A percentile compares a stretch with the other conserved stretches of the same genome.
phyloP scores from a whole-genome alignment of 2,797 vertebrate species.

The Micropoecilia bifurca region DNA sequence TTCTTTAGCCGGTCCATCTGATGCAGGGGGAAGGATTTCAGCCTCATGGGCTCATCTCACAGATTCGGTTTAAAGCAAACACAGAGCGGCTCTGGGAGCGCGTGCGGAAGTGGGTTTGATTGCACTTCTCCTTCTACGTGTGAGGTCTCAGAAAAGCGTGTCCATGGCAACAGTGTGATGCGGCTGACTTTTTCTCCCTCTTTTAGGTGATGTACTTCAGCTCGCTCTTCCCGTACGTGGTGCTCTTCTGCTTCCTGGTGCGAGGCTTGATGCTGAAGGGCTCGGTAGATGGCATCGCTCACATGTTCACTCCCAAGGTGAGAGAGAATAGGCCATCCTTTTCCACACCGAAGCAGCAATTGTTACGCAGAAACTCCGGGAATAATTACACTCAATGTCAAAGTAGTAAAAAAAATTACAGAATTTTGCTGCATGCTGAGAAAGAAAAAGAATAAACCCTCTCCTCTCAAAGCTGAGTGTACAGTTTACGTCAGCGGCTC shows the following conservation, averaged over 20 bases:
- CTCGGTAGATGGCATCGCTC: slow-evolving; percentile 93
- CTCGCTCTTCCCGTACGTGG: slow-evolving; percentile 97
- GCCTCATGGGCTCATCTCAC: slow-evolving; percentile 42
- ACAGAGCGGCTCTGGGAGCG: slow-evolving; percentile 30
- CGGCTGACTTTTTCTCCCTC: slow-evolving; percentile 33
- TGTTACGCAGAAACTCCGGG: too few species aligned
- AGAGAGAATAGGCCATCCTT: slow-evolving; percentile 32
- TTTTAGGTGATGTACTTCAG: slow-evolving; percentile 99
- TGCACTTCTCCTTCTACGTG: slow-evolving; percentile 36
- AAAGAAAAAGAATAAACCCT: neutral
- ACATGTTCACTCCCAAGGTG: slow-evolving; percentile 99
- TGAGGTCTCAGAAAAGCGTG: slow-evolving; percentile 49
- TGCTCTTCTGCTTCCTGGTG: slow-evolving; percentile 96
- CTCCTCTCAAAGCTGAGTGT: neutral
- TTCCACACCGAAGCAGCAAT: neutral
- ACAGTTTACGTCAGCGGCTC: neutral
- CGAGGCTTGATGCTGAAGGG: slow-evolving; percentile 92
- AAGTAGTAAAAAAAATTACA: neutral
- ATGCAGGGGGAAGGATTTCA: slow-evolving; percentile 41
- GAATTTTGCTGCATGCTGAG: too few species aligned
- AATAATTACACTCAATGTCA: neutral
- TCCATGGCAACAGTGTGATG: slow-evolving; percentile 67
- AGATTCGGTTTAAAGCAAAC: slow-evolving; percentile 45
- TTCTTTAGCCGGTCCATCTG: slow-evolving; percentile 41
- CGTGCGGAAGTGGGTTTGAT: slow-evolving; percentile 21